Evolutionary conservation across 2,113 vertebrate species (phyloP).

Genomic region (Pelecanus crispus): DNA sequence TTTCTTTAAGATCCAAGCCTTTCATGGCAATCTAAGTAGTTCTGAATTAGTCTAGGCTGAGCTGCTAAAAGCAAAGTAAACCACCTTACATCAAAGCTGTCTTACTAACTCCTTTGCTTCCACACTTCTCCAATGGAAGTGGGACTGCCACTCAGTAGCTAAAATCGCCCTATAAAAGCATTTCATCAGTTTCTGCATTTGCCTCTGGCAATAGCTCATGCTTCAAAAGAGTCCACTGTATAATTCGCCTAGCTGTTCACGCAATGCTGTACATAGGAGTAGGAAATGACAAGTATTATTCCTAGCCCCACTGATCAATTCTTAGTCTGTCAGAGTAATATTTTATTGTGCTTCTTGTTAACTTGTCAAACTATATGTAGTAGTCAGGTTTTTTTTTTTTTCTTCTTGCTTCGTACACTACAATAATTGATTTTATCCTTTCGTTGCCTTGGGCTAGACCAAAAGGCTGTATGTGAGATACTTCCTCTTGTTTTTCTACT

Average conservation of each 20-base stretch:
- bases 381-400: background rate
- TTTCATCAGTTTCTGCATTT: background rate
- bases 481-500: background rate
- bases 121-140: background rate
- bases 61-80: slow-evolving; percentile 17
- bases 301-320: background rate
- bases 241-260: background rate
- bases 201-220: background rate
- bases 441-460: background rate
- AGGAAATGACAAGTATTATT: background rate
- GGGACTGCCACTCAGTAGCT: background rate
- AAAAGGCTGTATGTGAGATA: background rate
- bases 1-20: background rate
- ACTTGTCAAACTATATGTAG: background rate
- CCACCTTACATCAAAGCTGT: background rate
- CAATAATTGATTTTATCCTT: background rate
- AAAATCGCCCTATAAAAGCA: background rate
- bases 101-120: background rate
- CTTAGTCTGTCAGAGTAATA: background rate
- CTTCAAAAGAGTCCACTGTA: background rate
- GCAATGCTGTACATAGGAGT: background rate
- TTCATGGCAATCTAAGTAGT: background rate
- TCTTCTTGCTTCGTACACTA: background rate
- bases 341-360: slow-evolving; percentile 6
- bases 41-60: background rate